Conservation (phyloP, 2,888 invertebrate genomes). For the Plagiodera versicolora region DNA sequence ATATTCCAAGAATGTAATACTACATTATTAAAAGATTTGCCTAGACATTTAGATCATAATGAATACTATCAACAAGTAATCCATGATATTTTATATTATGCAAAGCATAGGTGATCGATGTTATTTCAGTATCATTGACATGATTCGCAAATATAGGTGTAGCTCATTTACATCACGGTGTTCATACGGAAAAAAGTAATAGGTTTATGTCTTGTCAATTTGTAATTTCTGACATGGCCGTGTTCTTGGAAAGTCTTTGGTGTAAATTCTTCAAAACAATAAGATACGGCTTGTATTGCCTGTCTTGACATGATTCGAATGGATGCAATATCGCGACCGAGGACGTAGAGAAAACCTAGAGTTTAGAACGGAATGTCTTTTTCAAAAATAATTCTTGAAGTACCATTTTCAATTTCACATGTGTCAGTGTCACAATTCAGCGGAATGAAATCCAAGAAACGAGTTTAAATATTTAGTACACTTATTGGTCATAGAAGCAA, state of each 20-base stretch:
- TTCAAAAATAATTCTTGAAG: too few species aligned
- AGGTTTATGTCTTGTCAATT: neutral
- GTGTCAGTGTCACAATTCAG: too few species aligned
- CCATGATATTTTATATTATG: too few species aligned
- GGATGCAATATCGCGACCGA: neutral
- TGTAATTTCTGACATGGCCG: neutral
- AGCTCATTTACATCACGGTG: neutral
- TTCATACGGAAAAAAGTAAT: neutral
- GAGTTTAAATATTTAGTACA: too few species aligned
- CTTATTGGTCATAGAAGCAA: too few species aligned
- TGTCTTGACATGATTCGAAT: neutral
- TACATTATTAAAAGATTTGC: neutral
- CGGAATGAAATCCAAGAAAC: too few species aligned
- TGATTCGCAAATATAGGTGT: slow-evolving; percentile 1
- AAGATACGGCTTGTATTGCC: neutral
- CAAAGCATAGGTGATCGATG: too few species aligned
- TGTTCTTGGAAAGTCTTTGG: neutral
- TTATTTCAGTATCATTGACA: slow-evolving; percentile 9
- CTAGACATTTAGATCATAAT: neutral
- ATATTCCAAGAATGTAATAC: neutral
- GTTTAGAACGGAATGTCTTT: too few species aligned
- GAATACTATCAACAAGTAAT: neutral
- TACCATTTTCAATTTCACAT: too few species aligned
- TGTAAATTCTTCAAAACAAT: slow-evolving; percentile 11
- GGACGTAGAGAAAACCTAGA: neutral